Base-by-base conservation (phyloP, 2,113 vertebrate species). In the Nibea coibor region DNA sequence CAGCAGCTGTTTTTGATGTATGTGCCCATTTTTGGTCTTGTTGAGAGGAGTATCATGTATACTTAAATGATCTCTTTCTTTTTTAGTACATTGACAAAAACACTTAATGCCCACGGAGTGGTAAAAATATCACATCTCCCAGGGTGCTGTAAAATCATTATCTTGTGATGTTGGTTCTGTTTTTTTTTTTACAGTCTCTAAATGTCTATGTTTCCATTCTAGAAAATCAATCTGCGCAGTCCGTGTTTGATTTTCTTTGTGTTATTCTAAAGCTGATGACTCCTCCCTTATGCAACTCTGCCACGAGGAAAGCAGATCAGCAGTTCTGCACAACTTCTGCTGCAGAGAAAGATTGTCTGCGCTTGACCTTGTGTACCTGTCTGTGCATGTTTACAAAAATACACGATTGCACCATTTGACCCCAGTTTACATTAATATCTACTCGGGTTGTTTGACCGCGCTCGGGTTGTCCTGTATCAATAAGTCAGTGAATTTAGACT, bases 281-380 rank as follows among this genome's bases (percentile, higher is more conserved):
- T 89, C 89, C 72, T 90, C 73, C 80, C 86, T 92, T 91, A 89
- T 81, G 85, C 84, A 90, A 85, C 82, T 11, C 35, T 58, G 82
- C 71, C 77, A 84, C 19, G 9, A 70, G 54, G 74, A 74, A 67
- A 80, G 42, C 75, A 70, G 71, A 86, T 84, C 87, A 88, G 80
- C 77, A 67, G 56, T 65, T 81, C 69, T 79, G 68, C 63, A 54
- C 61, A 59, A 64, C 71, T 63, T 63, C 35, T 48, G 35, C 72
- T 63, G 72, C 51, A 42, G 67, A 67, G 73, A 69, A 50, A 72
- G 20, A 76, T 71, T 67, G 50, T 28, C 48, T 72, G 59, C 68
- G 43, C 80, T 81, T 88, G 86, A 88, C 87, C 86, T 87, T 87
- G 69, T 80, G 83, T 65, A 78, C 67, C 61, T 71, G 57, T 64